Evolutionary conservation across 2,888 invertebrate species (phyloP).

Genomic region (Stenurella melanura): DNA sequence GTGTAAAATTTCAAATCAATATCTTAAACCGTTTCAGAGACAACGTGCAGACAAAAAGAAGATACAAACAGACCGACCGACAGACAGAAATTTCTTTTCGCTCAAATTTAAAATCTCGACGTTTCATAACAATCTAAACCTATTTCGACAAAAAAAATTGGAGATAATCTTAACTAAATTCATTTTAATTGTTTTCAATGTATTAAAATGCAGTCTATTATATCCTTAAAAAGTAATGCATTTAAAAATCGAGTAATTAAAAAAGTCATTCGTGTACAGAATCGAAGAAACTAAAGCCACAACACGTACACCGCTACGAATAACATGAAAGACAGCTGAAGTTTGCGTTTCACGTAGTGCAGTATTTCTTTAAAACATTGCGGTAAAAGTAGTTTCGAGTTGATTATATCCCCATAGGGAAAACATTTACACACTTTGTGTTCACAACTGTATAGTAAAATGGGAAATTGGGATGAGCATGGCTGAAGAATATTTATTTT

Average conservation of each 20-base stretch:
- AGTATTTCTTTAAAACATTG: slow-evolving; percentile 31
- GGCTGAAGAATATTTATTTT: background rate
- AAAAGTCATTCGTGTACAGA: background rate
- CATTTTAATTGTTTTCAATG: too few relatives aligned
- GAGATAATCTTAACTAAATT: too few relatives aligned
- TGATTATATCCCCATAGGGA: slow-evolving; percentile 27
- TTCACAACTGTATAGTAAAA: slow-evolving; percentile 7
- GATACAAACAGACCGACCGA: too few relatives aligned
- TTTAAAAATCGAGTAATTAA: slow-evolving; percentile 5
- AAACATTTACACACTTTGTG: slow-evolving; percentile 34
- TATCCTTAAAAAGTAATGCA: background rate
- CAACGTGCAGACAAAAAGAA: too few relatives aligned
- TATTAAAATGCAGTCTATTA: too few relatives aligned
- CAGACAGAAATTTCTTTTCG: too few relatives aligned
- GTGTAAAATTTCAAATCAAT: too few relatives aligned
- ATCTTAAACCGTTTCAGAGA: too few relatives aligned
- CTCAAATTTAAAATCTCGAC: too few relatives aligned
- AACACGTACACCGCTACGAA: background rate
- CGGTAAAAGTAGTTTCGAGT: slow-evolving; percentile 30
- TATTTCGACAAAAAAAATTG: too few relatives aligned
- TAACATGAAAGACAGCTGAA: slow-evolving; percentile 10
- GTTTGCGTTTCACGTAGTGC: slow-evolving; percentile 14
- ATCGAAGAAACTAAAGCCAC: background rate
- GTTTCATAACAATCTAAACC: too few relatives aligned
- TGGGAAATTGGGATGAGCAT: slow-evolving; percentile 1